phyloP scores from a whole-genome alignment of 2,888 invertebrate genomes.

The Eupeodes luniger region DNA sequence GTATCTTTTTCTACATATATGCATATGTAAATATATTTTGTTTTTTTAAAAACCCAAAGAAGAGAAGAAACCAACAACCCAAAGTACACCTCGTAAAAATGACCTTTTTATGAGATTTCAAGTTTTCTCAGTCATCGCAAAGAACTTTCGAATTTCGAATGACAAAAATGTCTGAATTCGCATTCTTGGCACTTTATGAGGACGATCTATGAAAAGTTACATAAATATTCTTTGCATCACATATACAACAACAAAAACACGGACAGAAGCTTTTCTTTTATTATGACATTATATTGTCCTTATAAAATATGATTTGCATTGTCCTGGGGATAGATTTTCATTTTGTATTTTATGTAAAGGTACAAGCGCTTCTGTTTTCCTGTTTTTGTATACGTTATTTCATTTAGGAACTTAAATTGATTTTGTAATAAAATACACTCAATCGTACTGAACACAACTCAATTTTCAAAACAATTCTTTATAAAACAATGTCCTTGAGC shows the following conservation, averaged over 20 bases:
- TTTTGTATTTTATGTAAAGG: background rate
- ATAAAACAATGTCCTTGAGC: conserved; percentile 15
- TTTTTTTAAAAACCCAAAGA: background rate
- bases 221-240: conserved; percentile 36
- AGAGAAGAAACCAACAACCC: background rate
- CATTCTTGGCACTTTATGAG: conserved; percentile 43
- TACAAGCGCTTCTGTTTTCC: background rate
- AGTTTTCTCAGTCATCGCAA: background rate
- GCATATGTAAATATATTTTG: no score
- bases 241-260: conserved; percentile 16
- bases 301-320: conserved; percentile 62
- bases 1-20: no score
- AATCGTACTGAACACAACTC: conserved; percentile 44
- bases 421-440: conserved; percentile 60
- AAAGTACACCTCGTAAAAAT: conserved; percentile 16
- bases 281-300: conserved; percentile 59
- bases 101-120: conserved; percentile 3
- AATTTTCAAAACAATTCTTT: conserved; percentile 51
- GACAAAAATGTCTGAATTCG: conserved; percentile 1
- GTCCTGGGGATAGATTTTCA: conserved; percentile 2
- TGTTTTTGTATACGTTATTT: conserved; percentile 10
- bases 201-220: conserved; percentile 56
- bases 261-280: conserved; percentile 47
- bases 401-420: conserved; percentile 48
- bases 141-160: conserved; percentile 23